Percentiles rank a stretch among this genome's conserved stretches.
Evolutionary conservation across 2,888 invertebrate genomes (phyloP).

Genomic region (Drosophila tanythrix): DNA sequence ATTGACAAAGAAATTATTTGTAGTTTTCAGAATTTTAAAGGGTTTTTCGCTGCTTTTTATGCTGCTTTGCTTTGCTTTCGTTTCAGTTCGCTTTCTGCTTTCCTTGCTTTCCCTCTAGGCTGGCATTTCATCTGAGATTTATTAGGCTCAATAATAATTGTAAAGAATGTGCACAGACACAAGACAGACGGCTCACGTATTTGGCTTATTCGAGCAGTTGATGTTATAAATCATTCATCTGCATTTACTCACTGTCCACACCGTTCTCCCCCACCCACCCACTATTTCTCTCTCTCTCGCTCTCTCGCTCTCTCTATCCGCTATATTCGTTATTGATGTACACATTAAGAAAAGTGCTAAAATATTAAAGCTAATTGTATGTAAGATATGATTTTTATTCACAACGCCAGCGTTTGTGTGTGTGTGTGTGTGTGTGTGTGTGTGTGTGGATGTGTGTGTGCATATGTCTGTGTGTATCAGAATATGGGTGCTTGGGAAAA

Average conservation of each 20-base stretch:
- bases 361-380: conserved; percentile 66
- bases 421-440: conserved; percentile 8
- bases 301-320: conserved; percentile 26
- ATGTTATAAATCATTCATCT: conserved; percentile 57
- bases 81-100: neutral
- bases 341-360: conserved; percentile 65
- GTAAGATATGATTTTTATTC: conserved; percentile 65
- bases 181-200: conserved; percentile 42
- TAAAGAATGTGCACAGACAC: conserved; percentile 55
- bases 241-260: conserved; percentile 36
- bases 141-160: conserved; percentile 62
- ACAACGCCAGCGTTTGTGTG: conserved; percentile 24
- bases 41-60: neutral
- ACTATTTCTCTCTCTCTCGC: neutral
- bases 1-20: neutral
- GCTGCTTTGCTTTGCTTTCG: neutral
- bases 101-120: conserved; percentile 2
- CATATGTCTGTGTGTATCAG: conserved; percentile 15
- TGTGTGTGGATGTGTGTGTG: conserved; percentile 2
- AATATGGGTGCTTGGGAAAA: conserved; percentile 59
- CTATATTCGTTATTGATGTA: conserved; percentile 58
- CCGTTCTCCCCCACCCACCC: neutral
- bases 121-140: conserved; percentile 43
- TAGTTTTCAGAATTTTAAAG: neutral
- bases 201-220: conserved; percentile 44